These are phyloP conservation scores for Parnassius apollo DNA, from an alignment of 2,888 invertebrate species.

Conservation along the genomic window DNA sequence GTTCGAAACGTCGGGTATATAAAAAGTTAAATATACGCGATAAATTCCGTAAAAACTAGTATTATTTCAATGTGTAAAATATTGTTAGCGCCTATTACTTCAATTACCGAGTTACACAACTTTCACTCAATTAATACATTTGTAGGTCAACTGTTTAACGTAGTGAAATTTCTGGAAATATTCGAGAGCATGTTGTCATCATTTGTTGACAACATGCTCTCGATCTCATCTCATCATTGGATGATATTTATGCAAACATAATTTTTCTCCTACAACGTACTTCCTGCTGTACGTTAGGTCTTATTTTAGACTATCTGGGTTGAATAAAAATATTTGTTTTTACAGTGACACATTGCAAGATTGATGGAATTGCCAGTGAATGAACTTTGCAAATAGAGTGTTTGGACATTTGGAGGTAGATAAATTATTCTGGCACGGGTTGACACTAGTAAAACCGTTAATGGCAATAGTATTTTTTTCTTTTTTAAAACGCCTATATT, in stretches of 20 bases:
- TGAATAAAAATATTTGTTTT: constrained; percentile 28
- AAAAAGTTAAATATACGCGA: too few species aligned
- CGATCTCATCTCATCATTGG: too few species aligned
- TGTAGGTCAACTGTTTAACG: constrained; percentile 22
- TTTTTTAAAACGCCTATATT: too few species aligned
- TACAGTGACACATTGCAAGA: constrained; percentile 39
- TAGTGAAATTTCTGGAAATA: constrained; percentile 36
- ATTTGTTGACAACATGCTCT: too few species aligned
- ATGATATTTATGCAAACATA: constrained; percentile 30
- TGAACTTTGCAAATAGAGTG: constrained; percentile 43
- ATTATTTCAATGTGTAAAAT: too few species aligned
- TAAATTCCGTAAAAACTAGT: too few species aligned
- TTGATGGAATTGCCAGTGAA: constrained; percentile 47
- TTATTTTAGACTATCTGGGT: constrained; percentile 20
- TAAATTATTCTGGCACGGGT: constrained; percentile 33
- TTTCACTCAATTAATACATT: constrained; percentile 25
- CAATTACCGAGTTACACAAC: constrained; percentile 8
- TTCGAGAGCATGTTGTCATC: constrained; percentile 41
- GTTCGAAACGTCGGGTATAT: too few species aligned
- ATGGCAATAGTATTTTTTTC: too few species aligned
- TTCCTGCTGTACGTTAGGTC: constrained; percentile 24
- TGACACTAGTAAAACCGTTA: constrained; percentile 14
- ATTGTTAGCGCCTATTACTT: too few species aligned
- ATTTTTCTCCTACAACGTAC: constrained; percentile 16
- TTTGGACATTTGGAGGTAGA: constrained; percentile 33